Evolutionary conservation across 2,797 vertebrate genomes (phyloP).

Genomic region (Acanthurus tractus): DNA sequence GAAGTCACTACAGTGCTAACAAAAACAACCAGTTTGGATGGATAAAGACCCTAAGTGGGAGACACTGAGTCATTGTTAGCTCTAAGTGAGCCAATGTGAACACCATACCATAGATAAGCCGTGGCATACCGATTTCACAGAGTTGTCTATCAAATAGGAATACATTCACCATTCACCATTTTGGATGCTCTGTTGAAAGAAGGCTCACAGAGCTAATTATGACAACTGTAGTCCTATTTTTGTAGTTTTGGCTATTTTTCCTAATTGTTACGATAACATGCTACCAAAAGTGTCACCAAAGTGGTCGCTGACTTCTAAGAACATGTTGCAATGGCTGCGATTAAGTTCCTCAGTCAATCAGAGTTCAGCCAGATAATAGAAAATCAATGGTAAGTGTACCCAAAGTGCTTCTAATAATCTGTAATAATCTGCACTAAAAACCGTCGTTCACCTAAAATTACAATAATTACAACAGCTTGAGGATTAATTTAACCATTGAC

Average conservation of each 20-base stretch:
- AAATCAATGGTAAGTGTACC: not conserved
- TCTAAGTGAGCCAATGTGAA: conserved; percentile 51
- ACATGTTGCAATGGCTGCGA: not conserved
- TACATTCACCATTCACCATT: conserved; percentile 34
- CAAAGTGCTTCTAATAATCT: not conserved
- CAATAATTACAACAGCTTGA: not conserved
- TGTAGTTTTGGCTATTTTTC: not conserved
- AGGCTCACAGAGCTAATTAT: conserved; percentile 14
- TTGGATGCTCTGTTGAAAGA: conserved; percentile 8
- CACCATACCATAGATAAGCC: conserved; percentile 44
- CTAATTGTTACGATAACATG: not conserved
- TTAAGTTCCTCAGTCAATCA: no score
- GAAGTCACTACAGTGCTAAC: conserved; percentile 54
- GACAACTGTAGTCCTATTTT: not conserved
- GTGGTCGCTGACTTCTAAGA: not conserved
- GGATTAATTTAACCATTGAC: not conserved
- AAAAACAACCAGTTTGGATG: conserved; percentile 58
- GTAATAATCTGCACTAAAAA: not conserved
- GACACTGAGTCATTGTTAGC: conserved; percentile 66
- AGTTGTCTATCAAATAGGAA: conserved; percentile 42
- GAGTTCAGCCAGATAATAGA: not conserved
- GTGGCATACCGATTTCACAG: conserved; percentile 60
- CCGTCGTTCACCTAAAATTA: not conserved
- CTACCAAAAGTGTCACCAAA: not conserved
- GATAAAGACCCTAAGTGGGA: conserved; percentile 63